Base-by-base conservation (phyloP, 2,797 vertebrate species). In the Ptychobarbus kaznakovi region DNA sequence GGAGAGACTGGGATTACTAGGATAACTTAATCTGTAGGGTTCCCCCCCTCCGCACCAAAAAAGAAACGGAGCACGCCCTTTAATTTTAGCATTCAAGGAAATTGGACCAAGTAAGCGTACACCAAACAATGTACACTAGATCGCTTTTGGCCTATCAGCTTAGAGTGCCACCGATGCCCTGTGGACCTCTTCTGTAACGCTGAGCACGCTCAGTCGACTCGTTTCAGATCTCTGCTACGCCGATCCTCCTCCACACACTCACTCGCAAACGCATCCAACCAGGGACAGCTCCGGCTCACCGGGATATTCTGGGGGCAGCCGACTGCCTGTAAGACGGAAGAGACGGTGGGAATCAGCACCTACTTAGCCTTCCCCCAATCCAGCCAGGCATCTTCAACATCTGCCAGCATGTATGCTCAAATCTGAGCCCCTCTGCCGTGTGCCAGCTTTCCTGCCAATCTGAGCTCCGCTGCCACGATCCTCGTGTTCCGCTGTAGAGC, bases 101-200 rank as follows among this genome's bases (percentile, higher is more conserved):
- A 94, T 92, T 90, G 88, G 93, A 94, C 89, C 87, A 87, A 88
- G 88, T 86, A 89, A 93, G 89, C 80, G 89, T 91, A 80, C 70
- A 91, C 91, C 92, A 91, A 93, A 94, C 92, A 91, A 91, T 92
- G 92, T 91, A 91, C 91, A 88, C 92, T 92, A 91, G 92, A 93
- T 92, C 88, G 92, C 90, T 92, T 92, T 87, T 91, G 91, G 92
- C 93, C 94, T 94, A 93, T 94, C 93, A 94, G 93, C 93, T 92
- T 89, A 75, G 90, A 93, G 94, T 90, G 87, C 87, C 89, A 84
- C 86, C 84, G 91, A 93, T 94, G 93, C 93, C 93, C 93, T 89
- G 91, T 94, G 93, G 94, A 94, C 92, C 90, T 83, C 88, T 94
- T 89, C 87, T 87, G 91, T 93, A 90, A 92, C 89, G 89, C 92